Evolutionary conservation across 23 tunicate genomes (phyloP), one percentile per base, ranked within the genome.

Genomic region (Halocynthia roretzi): DNA sequence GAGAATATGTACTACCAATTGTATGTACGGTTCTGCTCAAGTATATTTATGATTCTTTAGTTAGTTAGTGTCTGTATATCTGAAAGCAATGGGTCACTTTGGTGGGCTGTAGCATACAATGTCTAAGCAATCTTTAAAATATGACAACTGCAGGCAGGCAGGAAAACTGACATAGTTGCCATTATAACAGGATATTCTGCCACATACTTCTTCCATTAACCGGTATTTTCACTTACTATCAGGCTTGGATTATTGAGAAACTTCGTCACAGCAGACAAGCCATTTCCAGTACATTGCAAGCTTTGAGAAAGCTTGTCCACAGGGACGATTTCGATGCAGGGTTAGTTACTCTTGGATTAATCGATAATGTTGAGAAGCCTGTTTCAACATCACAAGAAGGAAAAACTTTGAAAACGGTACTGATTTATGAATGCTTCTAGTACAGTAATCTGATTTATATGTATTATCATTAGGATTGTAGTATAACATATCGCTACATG

Each of bases 231-330:
- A 58, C 63, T 58, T 58, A 2, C 15, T n/a, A 14, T 58, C 63
- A 65, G 70, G 70, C 70, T 20, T 65, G 70, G 70, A 20, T 65
- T 15, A 65, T 65, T 20, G 70, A 65, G 70, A 65, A 65, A 65
- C 31, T 48, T 65, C 70, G 70, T 40, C 31, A 65, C 70, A 65
- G 70, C 70, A 65, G 19, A 15, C 70, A 65, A 65, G 22, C 70
- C 5, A 65, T 65, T 40, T 65, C 19, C 22, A 65, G 31, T 9
- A 48, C 70, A 65, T 48, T 65, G 22, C 10, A 65, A 20, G 5
- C 70, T 20, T 20, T 15, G 10, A 40, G 70, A 8, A 65, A 65
- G 22, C 19, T 65, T 11, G 70, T 65, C 0, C 70, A 65, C 22
- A 11, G 70, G 9, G 70, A 65, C 0, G 70, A 65, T 65, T 65